These are phyloP conservation scores for Nyctibius bracteatus DNA, from an alignment of 2,113 vertebrate genomes.

Conservation along the genomic window DNA sequence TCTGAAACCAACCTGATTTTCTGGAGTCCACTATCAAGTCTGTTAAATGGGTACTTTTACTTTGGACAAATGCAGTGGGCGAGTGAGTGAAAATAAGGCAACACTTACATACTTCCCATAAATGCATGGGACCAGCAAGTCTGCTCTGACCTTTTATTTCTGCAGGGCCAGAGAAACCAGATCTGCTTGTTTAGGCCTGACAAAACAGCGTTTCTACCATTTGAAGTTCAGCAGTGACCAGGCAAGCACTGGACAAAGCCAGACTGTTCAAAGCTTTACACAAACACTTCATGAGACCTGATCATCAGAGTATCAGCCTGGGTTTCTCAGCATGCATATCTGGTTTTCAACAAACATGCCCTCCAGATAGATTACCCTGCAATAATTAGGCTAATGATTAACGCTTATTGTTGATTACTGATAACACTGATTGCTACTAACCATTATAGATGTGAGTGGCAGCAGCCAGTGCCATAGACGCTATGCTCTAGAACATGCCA, in stretches of 20 bases:
- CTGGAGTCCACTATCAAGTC: neutral
- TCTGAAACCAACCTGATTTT: neutral
- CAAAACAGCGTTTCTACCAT: neutral
- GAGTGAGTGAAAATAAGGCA: neutral
- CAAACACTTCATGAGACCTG: neutral
- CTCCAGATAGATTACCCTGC: neutral
- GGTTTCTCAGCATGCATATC: neutral
- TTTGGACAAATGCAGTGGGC: neutral
- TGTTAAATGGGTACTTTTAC: neutral
- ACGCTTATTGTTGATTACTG: neutral
- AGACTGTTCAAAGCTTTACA: neutral
- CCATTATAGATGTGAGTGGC: neutral
- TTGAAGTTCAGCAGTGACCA: neutral
- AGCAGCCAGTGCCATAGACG: neutral
- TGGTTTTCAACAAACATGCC: neutral
- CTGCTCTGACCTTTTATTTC: neutral
- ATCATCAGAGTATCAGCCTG: neutral
- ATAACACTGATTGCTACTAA: neutral
- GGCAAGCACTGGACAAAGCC: neutral
- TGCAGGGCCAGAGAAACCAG: neutral
- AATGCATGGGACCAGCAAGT: neutral
- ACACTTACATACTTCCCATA: no score
- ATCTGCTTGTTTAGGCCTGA: neutral
- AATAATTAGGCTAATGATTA: neutral
- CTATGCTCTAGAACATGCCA: neutral